These are phyloP conservation scores for Drosophila infuscata DNA, from an alignment of 2,888 invertebrate species.

Conservation along the genomic window DNA sequence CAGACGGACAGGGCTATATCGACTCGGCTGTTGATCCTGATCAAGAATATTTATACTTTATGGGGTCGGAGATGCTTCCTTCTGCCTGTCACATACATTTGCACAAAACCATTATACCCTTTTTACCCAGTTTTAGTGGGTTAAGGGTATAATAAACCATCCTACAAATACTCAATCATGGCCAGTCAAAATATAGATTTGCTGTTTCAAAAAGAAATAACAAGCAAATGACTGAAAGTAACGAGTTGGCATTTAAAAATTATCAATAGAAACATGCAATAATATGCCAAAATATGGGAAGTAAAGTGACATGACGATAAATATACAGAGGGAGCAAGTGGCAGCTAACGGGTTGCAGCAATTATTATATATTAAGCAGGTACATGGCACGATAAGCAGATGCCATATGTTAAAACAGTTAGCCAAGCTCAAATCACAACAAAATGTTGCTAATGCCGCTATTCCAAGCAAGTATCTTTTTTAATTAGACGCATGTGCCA, in stretches of 20 bases:
- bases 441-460: conserved; percentile 11
- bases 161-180: neutral
- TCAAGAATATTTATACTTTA: too few species aligned
- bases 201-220: neutral
- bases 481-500: conserved; percentile 45
- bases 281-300: neutral
- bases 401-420: conserved; percentile 3
- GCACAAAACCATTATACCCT: too few species aligned
- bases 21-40: too few species aligned
- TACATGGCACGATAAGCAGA: neutral
- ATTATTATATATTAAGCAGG: neutral
- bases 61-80: too few species aligned
- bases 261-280: neutral
- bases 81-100: too few species aligned
- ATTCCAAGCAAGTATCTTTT: conserved; percentile 16
- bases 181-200: neutral
- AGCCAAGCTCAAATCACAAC: conserved; percentile 1
- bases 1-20: too few species aligned
- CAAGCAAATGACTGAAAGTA: neutral
- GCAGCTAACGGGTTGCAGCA: neutral
- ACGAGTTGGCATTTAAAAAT: neutral
- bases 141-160: neutral
- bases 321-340: neutral
- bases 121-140: too few species aligned
- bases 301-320: neutral